These are phyloP conservation scores for Frankliniella fusca DNA, from an alignment of 2,888 invertebrate genomes.

Conservation along the genomic window DNA sequence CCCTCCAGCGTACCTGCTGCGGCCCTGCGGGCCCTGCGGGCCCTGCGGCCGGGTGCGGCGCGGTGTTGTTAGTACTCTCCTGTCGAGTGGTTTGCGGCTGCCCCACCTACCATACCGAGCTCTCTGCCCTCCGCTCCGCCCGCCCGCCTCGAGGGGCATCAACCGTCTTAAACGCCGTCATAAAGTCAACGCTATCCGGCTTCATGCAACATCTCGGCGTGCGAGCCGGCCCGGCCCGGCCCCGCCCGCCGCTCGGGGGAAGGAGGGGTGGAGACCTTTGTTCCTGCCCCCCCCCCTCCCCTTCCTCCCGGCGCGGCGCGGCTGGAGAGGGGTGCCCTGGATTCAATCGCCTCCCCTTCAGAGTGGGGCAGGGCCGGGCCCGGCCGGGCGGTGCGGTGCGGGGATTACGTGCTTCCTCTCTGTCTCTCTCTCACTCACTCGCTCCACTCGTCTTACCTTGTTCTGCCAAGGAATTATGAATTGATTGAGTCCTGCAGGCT, in stretches of 20 bases:
- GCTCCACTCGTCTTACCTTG: not conserved
- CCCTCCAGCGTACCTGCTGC: too few species aligned
- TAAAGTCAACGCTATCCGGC: not conserved
- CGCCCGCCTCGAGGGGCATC: not conserved
- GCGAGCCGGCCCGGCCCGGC: not conserved
- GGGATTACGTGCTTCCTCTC: not conserved
- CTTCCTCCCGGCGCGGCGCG: not conserved
- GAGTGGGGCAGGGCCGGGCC: not conserved
- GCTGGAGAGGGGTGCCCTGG: not conserved
- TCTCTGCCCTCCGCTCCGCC: not conserved
- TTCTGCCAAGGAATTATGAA: not conserved
- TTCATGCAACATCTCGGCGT: not conserved
- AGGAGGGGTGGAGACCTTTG: not conserved
- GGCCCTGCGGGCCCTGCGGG: too few species aligned
- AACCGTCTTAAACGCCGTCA: slow-evolving; percentile 2
- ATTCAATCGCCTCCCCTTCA: not conserved
- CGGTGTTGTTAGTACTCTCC: too few species aligned
- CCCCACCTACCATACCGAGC: too few species aligned
- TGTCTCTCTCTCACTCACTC: not conserved
- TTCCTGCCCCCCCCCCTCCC: not conserved
- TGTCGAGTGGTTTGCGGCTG: too few species aligned
- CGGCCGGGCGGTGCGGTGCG: not conserved
- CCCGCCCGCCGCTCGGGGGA: not conserved
- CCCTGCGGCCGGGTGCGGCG: too few species aligned
- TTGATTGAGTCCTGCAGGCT: not conserved